Evolutionary conservation across 2,797 vertebrate genomes (phyloP).

Genomic region (Trachurus trachurus): DNA sequence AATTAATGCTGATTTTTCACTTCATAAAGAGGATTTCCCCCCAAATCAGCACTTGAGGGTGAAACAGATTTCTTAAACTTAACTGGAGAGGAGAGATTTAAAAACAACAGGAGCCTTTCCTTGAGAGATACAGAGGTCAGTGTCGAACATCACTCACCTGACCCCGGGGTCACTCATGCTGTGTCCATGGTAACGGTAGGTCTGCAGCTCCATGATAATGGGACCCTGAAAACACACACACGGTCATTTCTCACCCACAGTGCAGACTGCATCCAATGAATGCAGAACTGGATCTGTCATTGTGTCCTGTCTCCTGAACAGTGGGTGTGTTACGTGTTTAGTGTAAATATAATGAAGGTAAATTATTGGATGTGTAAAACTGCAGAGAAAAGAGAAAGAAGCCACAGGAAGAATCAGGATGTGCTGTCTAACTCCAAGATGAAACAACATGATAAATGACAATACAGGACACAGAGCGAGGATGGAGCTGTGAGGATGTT

Average conservation of each 20-base stretch:
- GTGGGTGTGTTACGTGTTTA: not conserved
- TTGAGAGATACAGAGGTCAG: not conserved
- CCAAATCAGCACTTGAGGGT: too few species aligned
- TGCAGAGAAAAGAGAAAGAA: too few species aligned
- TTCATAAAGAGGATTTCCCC: not conserved
- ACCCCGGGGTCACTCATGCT: slow-evolving; percentile 97
- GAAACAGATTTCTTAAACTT: too few species aligned
- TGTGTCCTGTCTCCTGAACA: not conserved
- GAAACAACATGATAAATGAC: too few species aligned
- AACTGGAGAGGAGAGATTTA: too few species aligned
- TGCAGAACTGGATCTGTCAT: too few species aligned
- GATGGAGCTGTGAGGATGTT: too few species aligned
- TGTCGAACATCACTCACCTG: slow-evolving; percentile 84
- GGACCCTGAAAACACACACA: slow-evolving; percentile 87
- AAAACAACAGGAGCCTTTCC: too few species aligned
- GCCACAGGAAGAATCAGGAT: too few species aligned
- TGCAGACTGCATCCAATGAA: too few species aligned
- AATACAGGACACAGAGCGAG: too few species aligned
- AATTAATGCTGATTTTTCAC: not conserved
- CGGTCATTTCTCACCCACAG: not conserved
- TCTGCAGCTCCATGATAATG: slow-evolving; percentile 96
- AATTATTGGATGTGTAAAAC: not conserved
- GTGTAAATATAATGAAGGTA: not conserved
- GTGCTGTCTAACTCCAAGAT: too few species aligned
- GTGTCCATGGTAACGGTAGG: slow-evolving; percentile 97